phyloP scores from a whole-genome alignment of 2,888 invertebrate genomes.

The Ethmia dodecea region DNA sequence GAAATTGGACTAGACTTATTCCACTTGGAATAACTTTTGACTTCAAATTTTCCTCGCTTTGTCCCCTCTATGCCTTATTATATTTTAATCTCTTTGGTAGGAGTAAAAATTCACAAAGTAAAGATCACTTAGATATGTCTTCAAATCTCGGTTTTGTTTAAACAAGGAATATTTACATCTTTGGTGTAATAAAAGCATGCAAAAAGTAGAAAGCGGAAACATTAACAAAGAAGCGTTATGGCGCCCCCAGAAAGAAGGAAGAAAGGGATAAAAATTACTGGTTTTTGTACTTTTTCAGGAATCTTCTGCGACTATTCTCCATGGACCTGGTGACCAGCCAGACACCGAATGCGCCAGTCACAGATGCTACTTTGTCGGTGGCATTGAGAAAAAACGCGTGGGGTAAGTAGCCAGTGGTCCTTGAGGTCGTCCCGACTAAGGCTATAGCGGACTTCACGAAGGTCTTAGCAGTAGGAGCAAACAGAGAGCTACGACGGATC shows the following conservation, averaged over 20 bases:
- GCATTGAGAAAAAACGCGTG: constrained; percentile 78
- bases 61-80: too few relatives aligned
- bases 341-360: constrained; percentile 74
- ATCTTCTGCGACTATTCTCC: constrained; percentile 80
- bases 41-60: too few relatives aligned
- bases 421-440: constrained; percentile 82
- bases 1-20: too few relatives aligned
- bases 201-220: too few relatives aligned
- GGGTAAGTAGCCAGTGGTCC: constrained; percentile 87
- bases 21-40: too few relatives aligned
- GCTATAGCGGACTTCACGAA: constrained; percentile 85
- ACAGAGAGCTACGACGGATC: constrained; percentile 82
- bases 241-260: constrained; percentile 6
- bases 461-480: constrained; percentile 85
- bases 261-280: constrained; percentile 41
- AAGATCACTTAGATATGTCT: too few relatives aligned
- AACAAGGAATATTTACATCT: too few relatives aligned
- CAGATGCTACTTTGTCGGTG: constrained; percentile 59
- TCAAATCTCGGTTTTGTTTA: too few relatives aligned
- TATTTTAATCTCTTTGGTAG: too few relatives aligned
- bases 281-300: constrained; percentile 71
- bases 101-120: too few relatives aligned
- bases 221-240: background rate
- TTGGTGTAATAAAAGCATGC: background rate
- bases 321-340: constrained; percentile 81